These are phyloP conservation scores for Artemia sinica DNA, from an alignment of 2,888 invertebrate species.

Conservation along the genomic window DNA sequence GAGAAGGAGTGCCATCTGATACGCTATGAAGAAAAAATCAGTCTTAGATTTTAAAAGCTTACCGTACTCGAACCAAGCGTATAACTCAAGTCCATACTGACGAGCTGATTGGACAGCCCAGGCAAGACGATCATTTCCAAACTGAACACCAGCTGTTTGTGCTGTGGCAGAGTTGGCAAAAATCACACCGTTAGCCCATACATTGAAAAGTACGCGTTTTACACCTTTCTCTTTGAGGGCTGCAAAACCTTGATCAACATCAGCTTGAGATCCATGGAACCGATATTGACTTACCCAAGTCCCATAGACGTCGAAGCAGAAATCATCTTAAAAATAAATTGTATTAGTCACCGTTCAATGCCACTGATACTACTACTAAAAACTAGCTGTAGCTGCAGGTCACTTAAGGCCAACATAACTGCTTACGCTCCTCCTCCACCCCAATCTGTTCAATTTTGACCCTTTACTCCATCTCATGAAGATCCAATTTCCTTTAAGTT, in stretches of 20 bases:
- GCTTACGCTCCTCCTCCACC: too few species aligned
- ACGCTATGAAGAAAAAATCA: too few species aligned
- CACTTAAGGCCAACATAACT: too few species aligned
- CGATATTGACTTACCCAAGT: constrained; percentile 20
- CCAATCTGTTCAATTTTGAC: too few species aligned
- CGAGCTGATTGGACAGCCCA: constrained; percentile 18
- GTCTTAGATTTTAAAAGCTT: not conserved
- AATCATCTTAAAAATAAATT: constrained; percentile 14
- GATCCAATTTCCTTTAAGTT: too few species aligned
- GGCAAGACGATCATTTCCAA: constrained; percentile 16
- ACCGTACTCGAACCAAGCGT: constrained; percentile 21
- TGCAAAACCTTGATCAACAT: constrained; percentile 19
- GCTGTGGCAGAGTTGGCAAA: constrained; percentile 19
- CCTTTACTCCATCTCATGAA: too few species aligned
- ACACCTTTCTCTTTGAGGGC: constrained; percentile 16
- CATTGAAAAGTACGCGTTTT: constrained; percentile 20
- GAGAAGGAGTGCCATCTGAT: too few species aligned
- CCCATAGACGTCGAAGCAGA: constrained; percentile 19
- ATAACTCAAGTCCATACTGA: constrained; percentile 18
- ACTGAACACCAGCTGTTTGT: constrained; percentile 7
- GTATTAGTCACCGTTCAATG: not conserved
- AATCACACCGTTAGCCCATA: constrained; percentile 19
- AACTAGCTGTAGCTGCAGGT: too few species aligned
- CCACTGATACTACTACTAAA: too few species aligned
- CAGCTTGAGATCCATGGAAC: constrained; percentile 6